Percentiles rank a stretch among this genome's conserved stretches.
These are phyloP conservation scores for Prosapia bicincta DNA, from an alignment of 2,888 invertebrate species.

Conservation along the genomic window DNA sequence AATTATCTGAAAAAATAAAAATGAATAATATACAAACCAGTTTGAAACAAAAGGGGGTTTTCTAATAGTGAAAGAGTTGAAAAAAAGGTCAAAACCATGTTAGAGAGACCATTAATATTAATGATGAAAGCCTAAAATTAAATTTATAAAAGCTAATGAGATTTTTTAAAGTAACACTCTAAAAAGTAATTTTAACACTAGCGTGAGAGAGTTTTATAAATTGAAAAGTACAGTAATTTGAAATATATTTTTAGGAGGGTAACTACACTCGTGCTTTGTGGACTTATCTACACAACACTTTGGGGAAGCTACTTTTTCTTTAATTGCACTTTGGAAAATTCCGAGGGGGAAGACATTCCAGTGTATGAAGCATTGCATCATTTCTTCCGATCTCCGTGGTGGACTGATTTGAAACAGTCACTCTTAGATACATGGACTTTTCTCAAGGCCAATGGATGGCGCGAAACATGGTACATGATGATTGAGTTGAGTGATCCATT, in stretches of 20 bases:
- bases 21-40: too few relatives aligned
- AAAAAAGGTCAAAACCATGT: too few relatives aligned
- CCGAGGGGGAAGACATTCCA: conserved; percentile 82
- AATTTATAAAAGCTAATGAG: too few relatives aligned
- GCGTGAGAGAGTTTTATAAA: too few relatives aligned
- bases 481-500: conserved; percentile 83
- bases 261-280: conserved; percentile 56
- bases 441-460: conserved; percentile 83
- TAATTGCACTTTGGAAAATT: conserved; percentile 81
- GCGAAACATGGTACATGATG: conserved; percentile 81
- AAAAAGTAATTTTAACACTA: too few relatives aligned
- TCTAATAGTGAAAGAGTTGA: too few relatives aligned
- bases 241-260: conserved; percentile 52
- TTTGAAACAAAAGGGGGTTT: too few relatives aligned
- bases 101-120: too few relatives aligned
- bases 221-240: too few relatives aligned
- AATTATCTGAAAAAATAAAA: too few relatives aligned
- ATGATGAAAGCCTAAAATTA: too few relatives aligned
- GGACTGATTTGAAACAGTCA: conserved; percentile 72
- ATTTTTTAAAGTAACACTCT: too few relatives aligned
- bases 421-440: conserved; percentile 71
- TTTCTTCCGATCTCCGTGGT: conserved; percentile 83
- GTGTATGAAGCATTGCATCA: conserved; percentile 84
- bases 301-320: conserved; percentile 82
- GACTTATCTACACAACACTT: conserved; percentile 64